phyloP scores from a whole-genome alignment of 2,797 vertebrate genomes.

The Mus caroli region DNA sequence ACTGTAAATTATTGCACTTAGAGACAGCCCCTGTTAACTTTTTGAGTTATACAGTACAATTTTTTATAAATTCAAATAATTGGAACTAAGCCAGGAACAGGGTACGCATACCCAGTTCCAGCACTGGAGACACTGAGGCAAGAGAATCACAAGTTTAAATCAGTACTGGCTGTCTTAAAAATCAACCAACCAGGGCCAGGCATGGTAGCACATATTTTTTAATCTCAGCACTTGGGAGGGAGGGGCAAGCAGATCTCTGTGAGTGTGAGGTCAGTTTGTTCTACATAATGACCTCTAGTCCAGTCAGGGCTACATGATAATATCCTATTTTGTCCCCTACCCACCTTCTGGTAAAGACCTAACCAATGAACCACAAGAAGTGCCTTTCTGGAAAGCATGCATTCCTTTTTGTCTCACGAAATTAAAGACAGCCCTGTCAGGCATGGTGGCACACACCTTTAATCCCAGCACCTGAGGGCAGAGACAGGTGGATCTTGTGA shows the following conservation, averaged over 20 bases:
- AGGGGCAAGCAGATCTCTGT: background rate
- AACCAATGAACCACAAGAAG: background rate
- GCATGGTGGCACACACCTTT: background rate
- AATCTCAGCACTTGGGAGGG: background rate
- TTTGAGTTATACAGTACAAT: background rate
- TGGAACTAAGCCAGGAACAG: background rate
- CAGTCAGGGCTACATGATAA: background rate
- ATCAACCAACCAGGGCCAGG: background rate
- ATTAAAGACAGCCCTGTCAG: background rate
- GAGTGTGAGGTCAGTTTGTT: background rate
- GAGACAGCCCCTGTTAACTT: conserved; percentile 34
- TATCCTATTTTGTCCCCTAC: background rate
- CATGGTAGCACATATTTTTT: background rate
- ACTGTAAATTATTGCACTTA: background rate
- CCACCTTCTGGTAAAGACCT: background rate
- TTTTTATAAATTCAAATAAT: conserved; percentile 19
- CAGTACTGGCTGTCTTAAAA: background rate
- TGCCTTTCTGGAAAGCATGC: background rate
- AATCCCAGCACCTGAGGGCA: background rate
- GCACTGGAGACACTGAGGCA: background rate
- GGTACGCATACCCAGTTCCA: background rate
- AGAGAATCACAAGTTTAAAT: background rate
- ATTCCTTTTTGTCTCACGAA: background rate
- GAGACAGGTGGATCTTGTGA: background rate
- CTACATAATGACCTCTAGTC: background rate